Evolutionary conservation across 2,113 vertebrate genomes (phyloP).

Genomic region (Cottus gobio): DNA sequence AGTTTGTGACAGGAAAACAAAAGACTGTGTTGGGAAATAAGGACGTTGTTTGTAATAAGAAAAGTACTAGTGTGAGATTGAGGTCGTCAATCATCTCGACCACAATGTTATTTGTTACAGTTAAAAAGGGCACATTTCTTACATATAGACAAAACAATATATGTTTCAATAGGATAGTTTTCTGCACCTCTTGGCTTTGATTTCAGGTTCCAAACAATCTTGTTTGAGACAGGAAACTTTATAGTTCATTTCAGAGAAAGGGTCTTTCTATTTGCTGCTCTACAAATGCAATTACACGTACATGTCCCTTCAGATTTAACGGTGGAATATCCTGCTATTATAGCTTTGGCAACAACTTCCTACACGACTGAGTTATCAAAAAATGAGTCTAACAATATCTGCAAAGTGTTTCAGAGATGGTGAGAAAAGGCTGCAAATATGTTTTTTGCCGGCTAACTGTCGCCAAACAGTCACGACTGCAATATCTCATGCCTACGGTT

Average conservation of each 20-base stretch:
- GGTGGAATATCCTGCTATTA: not conserved
- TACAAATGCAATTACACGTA: not conserved
- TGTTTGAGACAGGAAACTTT: not conserved
- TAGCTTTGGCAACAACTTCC: not conserved
- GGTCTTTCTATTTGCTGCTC: not conserved
- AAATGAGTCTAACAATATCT: not conserved
- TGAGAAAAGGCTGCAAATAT: not conserved
- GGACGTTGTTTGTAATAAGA: not conserved
- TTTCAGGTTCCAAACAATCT: not conserved
- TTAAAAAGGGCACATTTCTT: not conserved
- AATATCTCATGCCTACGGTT: not conserved
- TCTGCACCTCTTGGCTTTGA: not conserved
- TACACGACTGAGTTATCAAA: not conserved
- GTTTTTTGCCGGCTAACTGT: not conserved
- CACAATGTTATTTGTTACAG: not conserved
- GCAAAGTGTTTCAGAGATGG: not conserved
- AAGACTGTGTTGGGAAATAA: not conserved
- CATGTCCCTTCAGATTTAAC: not conserved
- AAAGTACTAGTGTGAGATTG: not conserved
- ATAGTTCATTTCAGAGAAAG: not conserved
- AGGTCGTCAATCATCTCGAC: not conserved
- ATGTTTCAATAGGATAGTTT: not conserved
- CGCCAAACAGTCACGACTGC: not conserved
- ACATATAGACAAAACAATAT: not conserved
- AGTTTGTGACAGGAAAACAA: not conserved